Evolutionary conservation across 1,140 invertebrate genomes (phyloP), one percentile per base, ranked within the genome.

Genomic region (Grapholita molesta): DNA sequence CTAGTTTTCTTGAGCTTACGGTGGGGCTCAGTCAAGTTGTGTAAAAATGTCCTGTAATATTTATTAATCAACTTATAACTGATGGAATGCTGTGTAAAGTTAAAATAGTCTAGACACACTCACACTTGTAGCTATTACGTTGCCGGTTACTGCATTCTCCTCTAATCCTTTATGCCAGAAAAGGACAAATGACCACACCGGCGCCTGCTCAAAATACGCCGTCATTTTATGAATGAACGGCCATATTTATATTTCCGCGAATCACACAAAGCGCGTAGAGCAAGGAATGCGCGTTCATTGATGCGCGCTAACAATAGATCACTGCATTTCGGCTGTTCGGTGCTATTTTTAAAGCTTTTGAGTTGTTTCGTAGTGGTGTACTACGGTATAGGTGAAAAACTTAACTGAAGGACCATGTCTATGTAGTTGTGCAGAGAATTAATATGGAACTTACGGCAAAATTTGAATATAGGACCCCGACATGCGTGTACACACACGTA

Each of bases 171-270:
- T 8, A 48, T 9, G 18, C 42, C 42, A 48, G 42, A 48, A 48
- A 21, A 48, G 42, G 18, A 21, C 18, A 32, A 30, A 61, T 30
- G n/a, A n/a, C n/a, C n/a, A n/a, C n/a, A 15, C 55, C 55, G 3
- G 2, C 55, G 55, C 24, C n/a, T 12, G 12, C 42, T 61, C 55
- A 61, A 61, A 61, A 61, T 61, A 61, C 25, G 55, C 55, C 55
- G 55, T 25, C 55, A 61, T 61, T 61, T 61, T 61, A 61, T 61
- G 55, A 61, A 61, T 61, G 55, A 61, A 57, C 53, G 9, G 55
- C 55, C 55, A 61, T 61, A 28, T 61, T 61, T 61, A 61, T 61
- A 61, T 61, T 61, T 61, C 55, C 55, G 55, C 55, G 55, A 61
- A 61, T 61, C 55, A 25, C 28, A 61, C 55, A 61, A 61, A 32